A percentile compares a stretch with the other conserved stretches of the same genome.
These are phyloP conservation scores for Drosophila triauraria DNA, from an alignment of 1,140 invertebrate species.

Conservation along the genomic window DNA sequence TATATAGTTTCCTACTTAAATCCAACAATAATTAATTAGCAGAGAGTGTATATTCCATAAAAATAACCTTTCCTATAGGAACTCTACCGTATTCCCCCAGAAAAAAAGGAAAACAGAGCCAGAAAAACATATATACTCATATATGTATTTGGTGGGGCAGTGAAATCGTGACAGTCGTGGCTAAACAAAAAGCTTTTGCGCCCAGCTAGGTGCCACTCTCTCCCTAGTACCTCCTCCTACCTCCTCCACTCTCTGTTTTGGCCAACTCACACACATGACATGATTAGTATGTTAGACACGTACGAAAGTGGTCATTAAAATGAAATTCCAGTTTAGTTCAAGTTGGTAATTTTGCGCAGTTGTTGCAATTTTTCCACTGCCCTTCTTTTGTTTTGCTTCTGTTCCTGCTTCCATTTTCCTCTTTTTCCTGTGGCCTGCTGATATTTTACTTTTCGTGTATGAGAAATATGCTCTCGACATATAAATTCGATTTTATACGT, in stretches of 20 bases:
- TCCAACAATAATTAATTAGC: no score
- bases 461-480: conserved; percentile 79
- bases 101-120: conserved; percentile 7
- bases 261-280: conserved; percentile 67
- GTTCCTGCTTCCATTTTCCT: not conserved
- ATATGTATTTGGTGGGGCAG: conserved; percentile 29
- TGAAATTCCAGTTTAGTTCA: conserved; percentile 82
- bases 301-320: conserved; percentile 85
- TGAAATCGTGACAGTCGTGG: conserved; percentile 58
- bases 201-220: conserved; percentile 10
- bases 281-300: conserved; percentile 85
- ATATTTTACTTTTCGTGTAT: conserved; percentile 50
- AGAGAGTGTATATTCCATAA: no score
- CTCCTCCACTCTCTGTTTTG: not conserved
- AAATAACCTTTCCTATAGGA: not conserved
- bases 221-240: not conserved
- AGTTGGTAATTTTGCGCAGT: conserved; percentile 83
- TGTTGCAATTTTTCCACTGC: conserved; percentile 73
- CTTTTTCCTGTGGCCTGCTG: conserved; percentile 22
- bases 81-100: not conserved
- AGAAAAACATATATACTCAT: conserved; percentile 2
- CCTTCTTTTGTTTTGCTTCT: conserved; percentile 38
- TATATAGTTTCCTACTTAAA: no score
- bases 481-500: conserved; percentile 83
- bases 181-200: conserved; percentile 67